Percentiles rank a stretch among this genome's conserved stretches.
phyloP scores from a whole-genome alignment of 2,888 invertebrate species.

The Callinectes sapidus region DNA sequence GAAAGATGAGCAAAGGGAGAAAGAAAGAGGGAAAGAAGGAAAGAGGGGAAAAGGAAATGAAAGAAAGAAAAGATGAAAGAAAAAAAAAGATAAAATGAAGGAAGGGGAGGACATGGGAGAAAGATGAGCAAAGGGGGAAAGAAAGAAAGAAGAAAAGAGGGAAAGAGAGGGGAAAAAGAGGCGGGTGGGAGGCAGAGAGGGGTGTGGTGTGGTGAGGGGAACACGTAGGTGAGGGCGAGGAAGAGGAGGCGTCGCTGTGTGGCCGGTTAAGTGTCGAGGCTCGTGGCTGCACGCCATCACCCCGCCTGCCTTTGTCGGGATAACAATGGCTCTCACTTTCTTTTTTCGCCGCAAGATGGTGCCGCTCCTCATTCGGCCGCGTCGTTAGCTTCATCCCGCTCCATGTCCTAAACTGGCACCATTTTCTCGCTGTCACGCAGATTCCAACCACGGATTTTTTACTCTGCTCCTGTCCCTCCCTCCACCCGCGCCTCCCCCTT shows the following conservation, averaged over 20 bases:
- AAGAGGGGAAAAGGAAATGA: background rate
- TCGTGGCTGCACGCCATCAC: slow-evolving; percentile 48
- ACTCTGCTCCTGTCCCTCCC: slow-evolving; percentile 8
- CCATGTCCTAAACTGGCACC: slow-evolving; percentile 53
- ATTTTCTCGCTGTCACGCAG: slow-evolving; percentile 48
- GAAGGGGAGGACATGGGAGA: background rate
- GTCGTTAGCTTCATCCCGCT: slow-evolving; percentile 60
- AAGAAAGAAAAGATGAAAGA: background rate
- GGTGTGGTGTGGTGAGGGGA: background rate
- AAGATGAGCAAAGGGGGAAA: background rate
- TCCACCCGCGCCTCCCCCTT: background rate
- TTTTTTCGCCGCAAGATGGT: slow-evolving; percentile 52
- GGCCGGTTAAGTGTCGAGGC: slow-evolving; percentile 31
- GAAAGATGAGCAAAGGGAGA: background rate
- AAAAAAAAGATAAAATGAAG: background rate
- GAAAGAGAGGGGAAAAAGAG: background rate
- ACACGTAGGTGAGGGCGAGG: background rate
- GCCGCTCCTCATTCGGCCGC: slow-evolving; percentile 49
- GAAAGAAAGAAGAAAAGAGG: background rate
- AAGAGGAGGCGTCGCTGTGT: slow-evolving; percentile 40
- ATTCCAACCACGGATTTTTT: slow-evolving; percentile 40
- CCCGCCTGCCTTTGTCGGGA: slow-evolving; percentile 58
- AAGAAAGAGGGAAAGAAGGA: background rate
- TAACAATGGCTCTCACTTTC: slow-evolving; percentile 65
- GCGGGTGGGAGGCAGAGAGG: background rate